Evolutionary conservation across 2,113 vertebrate species (phyloP), one percentile per base, ranked within the genome.

Genomic region (Ranitomeya imitator): DNA sequence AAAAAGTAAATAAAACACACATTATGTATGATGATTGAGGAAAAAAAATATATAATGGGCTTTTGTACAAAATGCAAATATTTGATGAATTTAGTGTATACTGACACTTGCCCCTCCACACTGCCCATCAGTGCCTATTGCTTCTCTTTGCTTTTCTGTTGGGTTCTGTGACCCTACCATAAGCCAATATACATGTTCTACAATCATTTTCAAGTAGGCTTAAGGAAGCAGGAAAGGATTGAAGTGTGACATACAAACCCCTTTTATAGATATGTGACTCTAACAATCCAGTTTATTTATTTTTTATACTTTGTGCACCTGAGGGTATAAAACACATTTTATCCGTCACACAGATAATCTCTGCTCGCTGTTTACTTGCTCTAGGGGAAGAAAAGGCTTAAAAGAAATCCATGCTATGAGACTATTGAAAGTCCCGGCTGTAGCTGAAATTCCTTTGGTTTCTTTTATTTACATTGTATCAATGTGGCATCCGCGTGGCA

Each of bases 301-400:
- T 76, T 76, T 76, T 21, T 76, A 76, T 76, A 18, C 73, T 52
- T 52, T 76, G 37, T 52, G 79, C 79, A 61, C 79, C 79, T 81
- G 9, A 61, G 59, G 79, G 31, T 81, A 37, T 61, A 31, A 81
- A 31, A 61, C 73, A 76, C 19, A 37, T 81, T 81, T 61, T 61
- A 81, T 81, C 57, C 59, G 18, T 61, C 57, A 61, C 79, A 59
- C 23, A 81, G 57, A 61, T 81, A 19, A 81, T 61, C 57, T 81
- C 59, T 37, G 52, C 26, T 45, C 61, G 59, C 57, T 81, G 79
- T 81, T 61, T 37, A 81, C 59, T 61, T 61, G 79, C 79, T 61
- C 8, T 45, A 16, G 26, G 37, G 57, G 71, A 90, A 86, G 65
- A 51, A 3, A 18, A 65, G 0, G 51, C 51, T 0, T 76, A 51